phyloP scores from a whole-genome alignment of 2,888 invertebrate species.

The Chorisops tibialis region DNA sequence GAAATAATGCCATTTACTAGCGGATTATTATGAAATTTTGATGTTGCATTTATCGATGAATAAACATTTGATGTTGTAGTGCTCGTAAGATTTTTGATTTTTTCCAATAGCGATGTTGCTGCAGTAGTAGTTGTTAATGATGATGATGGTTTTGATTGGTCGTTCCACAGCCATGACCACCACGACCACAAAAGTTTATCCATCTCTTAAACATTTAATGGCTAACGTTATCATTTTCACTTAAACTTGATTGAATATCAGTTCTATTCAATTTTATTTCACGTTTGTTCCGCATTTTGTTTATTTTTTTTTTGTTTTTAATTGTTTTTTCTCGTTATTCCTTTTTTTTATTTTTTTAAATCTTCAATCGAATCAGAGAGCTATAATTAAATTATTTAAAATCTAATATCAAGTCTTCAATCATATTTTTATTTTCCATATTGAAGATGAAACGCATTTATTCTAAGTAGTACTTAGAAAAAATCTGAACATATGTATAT shows the following conservation, averaged over 20 bases:
- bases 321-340: not conserved
- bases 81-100: not conserved
- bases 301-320: not conserved
- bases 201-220: constrained; percentile 24
- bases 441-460: too few relatives aligned
- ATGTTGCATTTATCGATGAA: not conserved
- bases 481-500: too few relatives aligned
- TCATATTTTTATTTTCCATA: too few relatives aligned
- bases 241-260: not conserved
- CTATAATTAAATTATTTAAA: too few relatives aligned
- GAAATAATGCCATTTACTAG: not conserved
- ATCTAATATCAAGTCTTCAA: too few relatives aligned
- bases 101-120: not conserved
- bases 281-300: not conserved
- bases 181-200: constrained; percentile 30
- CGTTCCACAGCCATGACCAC: constrained; percentile 29
- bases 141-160: not conserved
- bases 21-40: not conserved
- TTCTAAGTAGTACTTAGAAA: too few relatives aligned
- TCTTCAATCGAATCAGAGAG: too few relatives aligned
- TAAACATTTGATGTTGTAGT: not conserved
- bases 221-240: not conserved
- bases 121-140: not conserved
- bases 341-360: not conserved
- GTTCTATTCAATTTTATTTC: not conserved